Conservation (phyloP, 1,140 invertebrate genomes). For the Argopecten irradians region DNA sequence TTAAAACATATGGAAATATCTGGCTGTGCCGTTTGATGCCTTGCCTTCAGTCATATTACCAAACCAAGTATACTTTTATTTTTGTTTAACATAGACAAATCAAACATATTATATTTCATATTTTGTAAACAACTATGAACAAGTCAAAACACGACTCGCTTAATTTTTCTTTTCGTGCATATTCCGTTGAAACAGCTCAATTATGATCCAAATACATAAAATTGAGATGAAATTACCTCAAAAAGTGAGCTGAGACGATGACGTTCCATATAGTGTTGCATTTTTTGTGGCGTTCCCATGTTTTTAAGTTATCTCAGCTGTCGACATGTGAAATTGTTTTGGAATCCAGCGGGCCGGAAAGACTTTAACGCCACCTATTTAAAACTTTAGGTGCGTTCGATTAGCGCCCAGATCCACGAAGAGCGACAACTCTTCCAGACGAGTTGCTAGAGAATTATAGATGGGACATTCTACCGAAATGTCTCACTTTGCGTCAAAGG, state of each 20-base stretch:
- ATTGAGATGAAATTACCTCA: slow-evolving; percentile 61
- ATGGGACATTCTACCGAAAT: no score
- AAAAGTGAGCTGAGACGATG: slow-evolving; percentile 69
- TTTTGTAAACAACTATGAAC: neutral
- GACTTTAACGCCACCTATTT: neutral
- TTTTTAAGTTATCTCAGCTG: no score
- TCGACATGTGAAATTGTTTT: neutral
- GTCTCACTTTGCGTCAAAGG: no score
- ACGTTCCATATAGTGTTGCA: slow-evolving; percentile 71
- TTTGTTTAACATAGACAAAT: no score
- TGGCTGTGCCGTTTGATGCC: no score
- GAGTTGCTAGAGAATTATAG: no score
- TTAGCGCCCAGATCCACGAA: neutral
- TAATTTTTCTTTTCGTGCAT: neutral
- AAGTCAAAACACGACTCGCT: neutral
- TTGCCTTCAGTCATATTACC: no score
- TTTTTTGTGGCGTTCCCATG: slow-evolving; percentile 60
- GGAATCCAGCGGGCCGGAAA: slow-evolving; percentile 13
- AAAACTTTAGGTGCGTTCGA: neutral
- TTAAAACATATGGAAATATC: no score
- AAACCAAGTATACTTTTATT: neutral
- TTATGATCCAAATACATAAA: neutral
- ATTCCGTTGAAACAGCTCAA: neutral
- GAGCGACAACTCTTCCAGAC: no score
- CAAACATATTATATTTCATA: neutral